Base-by-base conservation (phyloP, 2,888 invertebrate genomes). In the Electrophaes corylata region DNA sequence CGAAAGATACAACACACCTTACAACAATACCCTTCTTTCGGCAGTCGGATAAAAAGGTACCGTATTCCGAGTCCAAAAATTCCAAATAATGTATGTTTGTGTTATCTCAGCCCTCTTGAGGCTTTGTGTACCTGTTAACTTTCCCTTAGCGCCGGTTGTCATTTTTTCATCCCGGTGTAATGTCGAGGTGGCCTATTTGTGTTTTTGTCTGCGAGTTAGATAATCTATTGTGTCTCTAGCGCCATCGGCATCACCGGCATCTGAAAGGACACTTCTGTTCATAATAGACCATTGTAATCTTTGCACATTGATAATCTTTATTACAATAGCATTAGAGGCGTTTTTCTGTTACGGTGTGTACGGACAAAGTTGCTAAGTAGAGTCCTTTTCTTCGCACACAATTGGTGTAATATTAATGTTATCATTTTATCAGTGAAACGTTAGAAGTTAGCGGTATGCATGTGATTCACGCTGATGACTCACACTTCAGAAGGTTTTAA, bases 181-280 rank as follows among this genome's bases (percentile, higher is more conserved):
- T 83, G 72, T 80, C 69, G 75, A 72, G 69, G 66, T 43, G 53
- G 70, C 57, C 73, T 83, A 83, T 87, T 87, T 87, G 81, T 83
- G 77, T 84, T 80, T 80, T 76, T 67, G 76, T 79, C 80, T 79
- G 76, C 62, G 65, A 69, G 68, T 76, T 70, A 79, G 83, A 82
- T 88, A 83, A 86, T 81, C 78, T 67, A 84, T 86, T 87, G 87
- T 87, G 68, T 69, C 57, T 54, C 62, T 72, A 87, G 83, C 81
- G 82, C 82, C 85, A 82, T 79, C 26, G 84, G 84, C 83, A 73
- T 71, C 84, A 81, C 79, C 84, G 86, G 85, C 84, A 75, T 72
- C 64, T 61, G 63, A 75, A 72, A 79, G 69, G 73, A 72, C 72
- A 81, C 85, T 84, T 73, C 80, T 78, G 83, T 81, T 76, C 79